phyloP scores from a whole-genome alignment of 2,797 vertebrate species.

The Benthosema pterotum region DNA sequence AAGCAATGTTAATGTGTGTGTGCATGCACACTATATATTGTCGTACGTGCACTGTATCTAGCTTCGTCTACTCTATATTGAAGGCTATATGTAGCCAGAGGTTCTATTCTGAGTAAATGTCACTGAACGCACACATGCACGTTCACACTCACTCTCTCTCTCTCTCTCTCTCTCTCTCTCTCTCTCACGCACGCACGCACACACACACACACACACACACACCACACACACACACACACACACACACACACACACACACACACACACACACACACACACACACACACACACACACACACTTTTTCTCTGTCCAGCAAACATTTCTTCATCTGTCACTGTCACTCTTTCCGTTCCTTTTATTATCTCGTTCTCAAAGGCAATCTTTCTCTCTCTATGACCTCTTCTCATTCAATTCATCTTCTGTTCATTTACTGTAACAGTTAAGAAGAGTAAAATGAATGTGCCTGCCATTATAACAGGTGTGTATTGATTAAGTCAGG shows the following conservation, averaged over 20 bases:
- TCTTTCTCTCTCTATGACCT: background rate
- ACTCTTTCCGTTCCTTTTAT: background rate
- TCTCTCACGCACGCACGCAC: no score
- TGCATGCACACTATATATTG: background rate
- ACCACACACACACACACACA: no score
- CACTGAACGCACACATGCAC: no score
- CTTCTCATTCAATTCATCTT: background rate
- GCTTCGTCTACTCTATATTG: conserved; percentile 5
- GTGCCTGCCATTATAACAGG: no score
- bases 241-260: background rate
- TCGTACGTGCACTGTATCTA: conserved; percentile 1
- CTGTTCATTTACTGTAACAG: no score
- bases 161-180: no score
- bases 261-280: conserved; percentile 1
- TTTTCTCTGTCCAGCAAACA: background rate
- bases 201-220: no score
- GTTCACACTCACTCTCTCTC: no score
- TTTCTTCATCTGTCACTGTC: conserved; percentile 15
- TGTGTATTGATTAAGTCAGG: no score
- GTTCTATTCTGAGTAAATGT: no score
- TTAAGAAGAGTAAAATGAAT: no score
- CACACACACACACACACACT: background rate
- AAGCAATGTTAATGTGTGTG: background rate
- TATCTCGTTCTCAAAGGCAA: background rate
- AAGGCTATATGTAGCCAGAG: no score